Evolutionary conservation across 64 coral and sea anemone genomes (phyloP).

Genomic region (Hydrozoanthus tunicans): DNA sequence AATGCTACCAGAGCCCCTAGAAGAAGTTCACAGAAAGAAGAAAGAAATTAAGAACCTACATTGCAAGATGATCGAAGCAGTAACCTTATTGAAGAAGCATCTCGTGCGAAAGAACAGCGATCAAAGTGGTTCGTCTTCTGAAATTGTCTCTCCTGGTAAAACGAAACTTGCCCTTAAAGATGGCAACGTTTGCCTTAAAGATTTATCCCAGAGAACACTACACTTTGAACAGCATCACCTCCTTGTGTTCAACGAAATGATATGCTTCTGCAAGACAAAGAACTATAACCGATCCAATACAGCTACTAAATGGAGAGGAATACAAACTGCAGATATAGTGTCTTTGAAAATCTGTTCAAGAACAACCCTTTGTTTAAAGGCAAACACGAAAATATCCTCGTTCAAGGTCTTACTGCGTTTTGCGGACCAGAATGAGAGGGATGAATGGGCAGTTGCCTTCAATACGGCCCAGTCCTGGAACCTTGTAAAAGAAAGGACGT

Average conservation of each 20-base stretch:
- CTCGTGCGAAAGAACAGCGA: conserved; percentile 9
- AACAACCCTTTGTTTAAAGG: conserved; percentile 20
- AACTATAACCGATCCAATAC: background rate
- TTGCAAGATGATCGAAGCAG: conserved; percentile 33
- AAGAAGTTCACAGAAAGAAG: conserved; percentile 23
- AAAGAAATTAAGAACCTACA: conserved; percentile 33
- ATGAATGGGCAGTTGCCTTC: conserved; percentile 19
- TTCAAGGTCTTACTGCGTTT: conserved; percentile 28
- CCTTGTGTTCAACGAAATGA: conserved; percentile 19
- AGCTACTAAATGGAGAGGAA: conserved; percentile 39
- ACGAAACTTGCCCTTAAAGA: conserved; percentile 25
- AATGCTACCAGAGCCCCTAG: conserved; percentile 2
- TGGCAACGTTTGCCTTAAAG: background rate
- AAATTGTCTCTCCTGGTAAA: background rate
- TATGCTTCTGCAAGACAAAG: conserved; percentile 30
- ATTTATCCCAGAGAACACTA: conserved; percentile 7
- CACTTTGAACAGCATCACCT: conserved; percentile 14
- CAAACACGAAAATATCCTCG: background rate
- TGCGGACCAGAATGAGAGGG: conserved; percentile 16
- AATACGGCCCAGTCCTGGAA: conserved; percentile 15
- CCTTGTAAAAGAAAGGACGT: background rate
- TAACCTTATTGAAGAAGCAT: conserved; percentile 26
- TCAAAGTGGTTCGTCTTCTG: background rate
- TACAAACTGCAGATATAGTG: conserved; percentile 20
- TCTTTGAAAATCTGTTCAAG: conserved; percentile 36